Percentiles rank a stretch among this genome's conserved stretches.
Evolutionary conservation across 2,797 vertebrate species (phyloP).

Genomic region (Diceros bicornis): DNA sequence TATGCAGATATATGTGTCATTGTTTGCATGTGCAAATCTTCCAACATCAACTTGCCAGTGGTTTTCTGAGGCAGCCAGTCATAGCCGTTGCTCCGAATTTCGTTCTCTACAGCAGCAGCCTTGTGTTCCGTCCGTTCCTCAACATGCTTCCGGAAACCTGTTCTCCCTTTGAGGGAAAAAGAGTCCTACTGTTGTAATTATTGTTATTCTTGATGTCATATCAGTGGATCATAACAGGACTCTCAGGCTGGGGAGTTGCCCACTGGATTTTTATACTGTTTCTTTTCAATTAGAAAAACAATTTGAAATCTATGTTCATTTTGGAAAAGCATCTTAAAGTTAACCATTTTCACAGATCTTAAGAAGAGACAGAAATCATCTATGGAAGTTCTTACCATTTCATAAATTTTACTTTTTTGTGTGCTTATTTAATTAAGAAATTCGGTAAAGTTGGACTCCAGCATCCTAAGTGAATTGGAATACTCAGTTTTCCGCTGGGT

Average conservation of each 20-base stretch:
- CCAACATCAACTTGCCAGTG: background rate
- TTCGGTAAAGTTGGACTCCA: background rate
- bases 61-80: constrained; percentile 14
- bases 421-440: constrained; percentile 1
- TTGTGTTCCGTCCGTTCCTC: background rate
- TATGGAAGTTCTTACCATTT: background rate
- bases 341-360: background rate
- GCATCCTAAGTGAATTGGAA: background rate
- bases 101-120: background rate
- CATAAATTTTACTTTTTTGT: background rate
- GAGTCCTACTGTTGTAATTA: background rate
- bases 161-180: background rate
- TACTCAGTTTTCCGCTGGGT: background rate
- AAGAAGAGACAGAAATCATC: background rate
- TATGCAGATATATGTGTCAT: background rate
- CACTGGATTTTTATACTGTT: background rate
- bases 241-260: background rate
- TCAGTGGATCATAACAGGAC: background rate
- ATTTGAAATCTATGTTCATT: background rate
- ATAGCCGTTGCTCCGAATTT: background rate
- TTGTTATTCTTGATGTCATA: background rate
- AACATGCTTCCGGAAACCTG: background rate
- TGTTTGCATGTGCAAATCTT: background rate
- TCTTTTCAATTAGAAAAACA: background rate
- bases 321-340: background rate